phyloP scores from a whole-genome alignment of 2,113 vertebrate species.

The Solea senegalensis region DNA sequence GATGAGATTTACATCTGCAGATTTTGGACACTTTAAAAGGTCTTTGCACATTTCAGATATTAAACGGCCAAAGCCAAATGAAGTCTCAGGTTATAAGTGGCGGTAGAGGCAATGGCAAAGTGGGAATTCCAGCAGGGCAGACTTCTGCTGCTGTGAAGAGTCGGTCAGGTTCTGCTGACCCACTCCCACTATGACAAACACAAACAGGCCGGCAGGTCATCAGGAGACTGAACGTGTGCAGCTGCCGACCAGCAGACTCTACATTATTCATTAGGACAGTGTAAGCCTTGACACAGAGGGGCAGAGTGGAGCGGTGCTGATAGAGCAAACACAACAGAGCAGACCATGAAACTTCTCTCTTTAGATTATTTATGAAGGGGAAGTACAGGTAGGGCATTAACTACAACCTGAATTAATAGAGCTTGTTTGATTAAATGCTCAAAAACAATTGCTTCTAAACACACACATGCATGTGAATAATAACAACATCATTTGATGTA shows the following conservation, averaged over 20 bases:
- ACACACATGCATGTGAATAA: too few relatives aligned
- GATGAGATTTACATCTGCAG: too few relatives aligned
- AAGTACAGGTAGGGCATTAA: constrained; percentile 26
- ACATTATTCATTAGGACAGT: constrained; percentile 76
- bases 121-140: background rate
- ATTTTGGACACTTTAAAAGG: background rate
- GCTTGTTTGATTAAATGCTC: too few relatives aligned
- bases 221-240: constrained; percentile 55
- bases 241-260: constrained; percentile 51
- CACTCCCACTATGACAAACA: constrained; percentile 45
- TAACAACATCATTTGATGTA: too few relatives aligned
- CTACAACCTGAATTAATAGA: constrained; percentile 25
- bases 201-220: constrained; percentile 21
- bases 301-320: constrained; percentile 29
- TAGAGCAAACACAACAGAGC: constrained; percentile 23
- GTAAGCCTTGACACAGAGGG: constrained; percentile 50
- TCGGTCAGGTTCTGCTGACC: constrained; percentile 53
- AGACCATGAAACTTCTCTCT: constrained; percentile 32
- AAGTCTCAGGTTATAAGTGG: constrained; percentile 20
- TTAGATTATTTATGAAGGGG: constrained; percentile 59
- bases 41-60: background rate
- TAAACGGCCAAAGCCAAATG: background rate
- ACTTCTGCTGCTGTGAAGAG: too few relatives aligned
- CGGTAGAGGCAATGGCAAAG: background rate
- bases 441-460: too few relatives aligned